Evolutionary conservation across 2,113 vertebrate genomes (phyloP).

Genomic region (Ancistrus triradiatus): DNA sequence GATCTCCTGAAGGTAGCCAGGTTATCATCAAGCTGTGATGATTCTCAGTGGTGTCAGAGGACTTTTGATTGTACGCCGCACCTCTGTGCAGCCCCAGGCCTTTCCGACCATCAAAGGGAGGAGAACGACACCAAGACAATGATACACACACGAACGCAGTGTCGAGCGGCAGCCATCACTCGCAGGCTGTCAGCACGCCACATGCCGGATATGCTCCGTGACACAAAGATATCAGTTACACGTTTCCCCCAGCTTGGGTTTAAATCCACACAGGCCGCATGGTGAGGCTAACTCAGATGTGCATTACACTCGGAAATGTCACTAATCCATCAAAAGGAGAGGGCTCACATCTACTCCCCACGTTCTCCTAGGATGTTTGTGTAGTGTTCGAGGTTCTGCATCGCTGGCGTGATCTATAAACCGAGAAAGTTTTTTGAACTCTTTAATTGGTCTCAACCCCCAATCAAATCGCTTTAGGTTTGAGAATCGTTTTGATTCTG

Average conservation of each 20-base stretch:
- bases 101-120: constrained; percentile 34
- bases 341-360: constrained; percentile 42
- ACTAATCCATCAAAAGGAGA: constrained; percentile 68
- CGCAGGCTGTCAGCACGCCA: constrained; percentile 44
- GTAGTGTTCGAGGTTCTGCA: constrained; percentile 10
- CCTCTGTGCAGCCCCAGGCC: constrained; percentile 40
- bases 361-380: constrained; percentile 39
- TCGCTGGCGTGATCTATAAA: constrained; percentile 14
- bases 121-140: constrained; percentile 38
- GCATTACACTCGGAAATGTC: constrained; percentile 72
- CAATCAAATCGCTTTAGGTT: not conserved
- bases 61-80: constrained; percentile 54
- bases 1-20: constrained; percentile 51
- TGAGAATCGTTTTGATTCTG: no score
- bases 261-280: constrained; percentile 50
- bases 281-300: constrained; percentile 56
- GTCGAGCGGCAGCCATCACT: constrained; percentile 53
- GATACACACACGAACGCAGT: constrained; percentile 41
- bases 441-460: not conserved
- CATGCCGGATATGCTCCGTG: constrained; percentile 50
- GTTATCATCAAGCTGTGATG: constrained; percentile 57
- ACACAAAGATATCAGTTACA: constrained; percentile 59
- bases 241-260: constrained; percentile 46
- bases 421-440: constrained; percentile 13
- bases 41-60: constrained; percentile 48